Evolutionary conservation across 2,888 invertebrate species (phyloP), one percentile per base, ranked within the genome.

Genomic region (Apodemia mormo): DNA sequence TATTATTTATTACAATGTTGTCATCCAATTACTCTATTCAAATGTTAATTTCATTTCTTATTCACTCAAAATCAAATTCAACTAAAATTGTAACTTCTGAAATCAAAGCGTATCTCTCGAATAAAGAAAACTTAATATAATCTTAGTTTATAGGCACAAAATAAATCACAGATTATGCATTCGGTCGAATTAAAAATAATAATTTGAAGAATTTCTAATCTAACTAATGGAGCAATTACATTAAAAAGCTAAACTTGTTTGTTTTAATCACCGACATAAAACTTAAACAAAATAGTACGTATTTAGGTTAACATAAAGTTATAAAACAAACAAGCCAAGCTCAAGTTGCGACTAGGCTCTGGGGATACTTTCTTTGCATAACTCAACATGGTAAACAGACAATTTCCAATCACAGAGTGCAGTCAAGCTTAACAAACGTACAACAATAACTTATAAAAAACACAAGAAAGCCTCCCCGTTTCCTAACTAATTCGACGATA

Each of bases 171-270:
- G 64, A 58, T 68, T 81, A 76, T 81, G 81, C 82, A 81, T 82
- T 85, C 87, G 86, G 87, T 90, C 90, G 89, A 91, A 88, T 86
- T 80, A 83, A 88, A 86, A 87, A 85, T 80, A 79, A 75, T 81
- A 89, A 90, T 91, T 90, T 86, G 84, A 89, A 89, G 87, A 91
- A 90, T 89, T 87, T 83, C 92, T 92, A 92, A 88, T 87, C 91
- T 92, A 93, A 88, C 92, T 92, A 92, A 92, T 92, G 90, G 91
- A 92, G 91, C 92, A 89, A 88, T 87, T 83, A 85, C 83, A 86
- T 85, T 84, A 83, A 80, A 82, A 80, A 83, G 85, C 85, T 87
- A 87, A 92, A 89, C 86, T 87, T 86, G 88, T 88, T 88, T 76
- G 79, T 78, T 76, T 74, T 78, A 78, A 76, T 78, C 79, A 74